Conservation (phyloP, 2,888 invertebrate genomes). For the Agriopis leucophaearia region DNA sequence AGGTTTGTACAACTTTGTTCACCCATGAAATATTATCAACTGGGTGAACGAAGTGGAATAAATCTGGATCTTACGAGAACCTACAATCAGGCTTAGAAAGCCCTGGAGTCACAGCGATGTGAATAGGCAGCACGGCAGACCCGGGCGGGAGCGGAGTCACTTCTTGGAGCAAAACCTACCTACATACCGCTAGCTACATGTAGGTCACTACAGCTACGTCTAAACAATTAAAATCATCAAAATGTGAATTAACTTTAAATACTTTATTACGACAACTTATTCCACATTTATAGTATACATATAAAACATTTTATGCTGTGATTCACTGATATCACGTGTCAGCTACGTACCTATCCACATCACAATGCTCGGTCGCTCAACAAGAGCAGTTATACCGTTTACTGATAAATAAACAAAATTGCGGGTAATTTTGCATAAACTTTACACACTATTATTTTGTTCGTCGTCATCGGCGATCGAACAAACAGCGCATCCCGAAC, state of each 20-base stretch:
- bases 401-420: slow-evolving; percentile 77
- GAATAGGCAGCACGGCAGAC: slow-evolving; percentile 64
- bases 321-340: slow-evolving; percentile 83
- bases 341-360: slow-evolving; percentile 84
- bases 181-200: slow-evolving; percentile 48
- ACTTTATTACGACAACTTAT: slow-evolving; percentile 87
- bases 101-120: slow-evolving; percentile 66
- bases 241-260: slow-evolving; percentile 84
- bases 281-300: slow-evolving; percentile 85
- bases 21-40: neutral
- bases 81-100: neutral
- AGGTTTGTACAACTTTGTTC: neutral
- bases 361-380: slow-evolving; percentile 80
- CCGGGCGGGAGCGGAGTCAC: neutral
- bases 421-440: slow-evolving; percentile 77
- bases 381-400: slow-evolving; percentile 71
- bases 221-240: slow-evolving; percentile 78
- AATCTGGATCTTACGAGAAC: neutral
- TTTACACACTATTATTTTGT: slow-evolving; percentile 85
- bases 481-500: slow-evolving; percentile 66
- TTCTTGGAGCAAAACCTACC: slow-evolving; percentile 45
- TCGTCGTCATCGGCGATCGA: slow-evolving; percentile 80
- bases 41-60: neutral
- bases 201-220: slow-evolving; percentile 66
- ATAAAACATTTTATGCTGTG: slow-evolving; percentile 85